phyloP scores from a whole-genome alignment of 2,797 vertebrate species.

The Tapirus indicus region DNA sequence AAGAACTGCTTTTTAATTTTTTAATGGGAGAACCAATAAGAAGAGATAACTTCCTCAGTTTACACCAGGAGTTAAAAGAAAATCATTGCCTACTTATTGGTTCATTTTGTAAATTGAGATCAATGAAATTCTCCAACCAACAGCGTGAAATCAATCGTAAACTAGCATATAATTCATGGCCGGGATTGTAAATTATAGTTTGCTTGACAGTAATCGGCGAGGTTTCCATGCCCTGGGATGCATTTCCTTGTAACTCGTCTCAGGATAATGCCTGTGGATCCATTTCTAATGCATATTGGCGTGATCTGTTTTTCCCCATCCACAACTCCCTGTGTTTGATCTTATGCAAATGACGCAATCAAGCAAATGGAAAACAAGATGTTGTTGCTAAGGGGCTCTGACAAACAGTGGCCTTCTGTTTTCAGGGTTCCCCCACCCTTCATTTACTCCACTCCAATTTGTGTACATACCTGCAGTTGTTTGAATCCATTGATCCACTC shows the following conservation, averaged over 20 bases:
- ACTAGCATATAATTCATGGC: conserved; percentile 87
- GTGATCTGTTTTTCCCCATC: conserved; percentile 85
- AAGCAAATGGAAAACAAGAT: conserved; percentile 87
- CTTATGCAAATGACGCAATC: conserved; percentile 89
- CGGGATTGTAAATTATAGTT: conserved; percentile 89
- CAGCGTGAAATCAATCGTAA: conserved; percentile 90
- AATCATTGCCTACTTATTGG: conserved; percentile 82
- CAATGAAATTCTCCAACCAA: conserved; percentile 87
- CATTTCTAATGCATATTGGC: conserved; percentile 82
- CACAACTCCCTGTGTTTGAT: conserved; percentile 85
- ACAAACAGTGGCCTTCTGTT: conserved; percentile 81
- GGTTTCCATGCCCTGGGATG: conserved; percentile 81
- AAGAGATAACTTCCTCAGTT: conserved; percentile 69
- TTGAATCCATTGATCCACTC: conserved; percentile 68
- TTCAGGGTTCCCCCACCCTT: conserved; percentile 59
- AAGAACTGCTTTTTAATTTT: conserved; percentile 74
- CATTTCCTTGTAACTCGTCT: conserved; percentile 85
- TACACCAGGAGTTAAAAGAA: conserved; percentile 80
- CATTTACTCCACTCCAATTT: conserved; percentile 57
- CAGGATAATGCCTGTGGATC: conserved; percentile 83
- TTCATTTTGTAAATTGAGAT: conserved; percentile 89
- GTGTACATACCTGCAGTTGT: conserved; percentile 67
- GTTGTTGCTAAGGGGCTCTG: conserved; percentile 79
- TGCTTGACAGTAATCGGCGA: conserved; percentile 87
- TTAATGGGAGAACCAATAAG: conserved; percentile 59